Conservation (phyloP, 2,888 invertebrate species). For the Nemotelus nigrinus region DNA sequence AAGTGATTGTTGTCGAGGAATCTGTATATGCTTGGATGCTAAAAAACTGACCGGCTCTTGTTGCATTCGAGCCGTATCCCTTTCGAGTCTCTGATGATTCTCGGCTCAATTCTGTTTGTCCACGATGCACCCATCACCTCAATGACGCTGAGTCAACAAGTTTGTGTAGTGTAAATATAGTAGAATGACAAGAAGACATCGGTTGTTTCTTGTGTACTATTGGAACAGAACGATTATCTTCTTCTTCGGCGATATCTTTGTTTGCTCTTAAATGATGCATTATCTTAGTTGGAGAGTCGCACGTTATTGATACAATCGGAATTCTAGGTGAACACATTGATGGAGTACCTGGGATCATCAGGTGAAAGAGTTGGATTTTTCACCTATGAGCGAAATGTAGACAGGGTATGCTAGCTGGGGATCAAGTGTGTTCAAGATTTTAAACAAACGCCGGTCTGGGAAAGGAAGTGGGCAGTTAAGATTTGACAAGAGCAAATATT, state of each 20-base stretch:
- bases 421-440: too few relatives aligned
- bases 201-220: not conserved
- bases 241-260: not conserved
- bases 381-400: too few relatives aligned
- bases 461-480: too few relatives aligned
- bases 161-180: not conserved
- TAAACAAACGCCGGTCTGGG: too few relatives aligned
- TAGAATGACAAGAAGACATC: not conserved
- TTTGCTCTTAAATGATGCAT: constrained; percentile 18
- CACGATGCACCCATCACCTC: not conserved
- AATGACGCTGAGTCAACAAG: not conserved
- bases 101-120: not conserved
- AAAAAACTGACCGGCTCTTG: constrained; percentile 9
- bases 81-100: not conserved
- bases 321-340: too few relatives aligned
- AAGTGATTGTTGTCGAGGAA: constrained; percentile 18
- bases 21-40: constrained; percentile 15
- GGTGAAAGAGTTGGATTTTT: too few relatives aligned
- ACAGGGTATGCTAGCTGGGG: too few relatives aligned
- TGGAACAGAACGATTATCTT: constrained; percentile 14
- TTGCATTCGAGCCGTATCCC: not conserved
- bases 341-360: too few relatives aligned
- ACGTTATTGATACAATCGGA: too few relatives aligned
- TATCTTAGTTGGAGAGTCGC: not conserved
- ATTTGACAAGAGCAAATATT: too few relatives aligned